These are phyloP conservation scores for Drosophila flavopinicola DNA, from an alignment of 2,888 invertebrate species.

Conservation along the genomic window DNA sequence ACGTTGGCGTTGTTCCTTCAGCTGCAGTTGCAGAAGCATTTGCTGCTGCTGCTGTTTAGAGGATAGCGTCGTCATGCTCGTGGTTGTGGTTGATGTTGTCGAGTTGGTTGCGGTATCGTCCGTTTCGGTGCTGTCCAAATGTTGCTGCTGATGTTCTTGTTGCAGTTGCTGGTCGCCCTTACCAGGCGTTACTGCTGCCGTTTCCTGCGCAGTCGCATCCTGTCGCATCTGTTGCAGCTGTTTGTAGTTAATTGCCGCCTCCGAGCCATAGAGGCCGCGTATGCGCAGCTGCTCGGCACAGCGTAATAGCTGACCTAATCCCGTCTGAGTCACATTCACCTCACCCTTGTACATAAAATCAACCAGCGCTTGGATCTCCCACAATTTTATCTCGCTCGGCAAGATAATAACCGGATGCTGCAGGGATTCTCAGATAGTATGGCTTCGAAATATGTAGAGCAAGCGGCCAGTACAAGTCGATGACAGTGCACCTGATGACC, in stretches of 20 bases:
- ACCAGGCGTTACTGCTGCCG: conserved; percentile 6
- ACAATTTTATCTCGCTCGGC: conserved; percentile 93
- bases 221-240: conserved; percentile 78
- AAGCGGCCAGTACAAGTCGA: conserved; percentile 93
- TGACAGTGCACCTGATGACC: conserved; percentile 93
- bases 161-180: conserved; percentile 14
- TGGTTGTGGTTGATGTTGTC: conserved; percentile 74
- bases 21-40: conserved; percentile 49
- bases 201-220: conserved; percentile 29
- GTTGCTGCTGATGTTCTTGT: conserved; percentile 25
- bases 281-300: conserved; percentile 94
- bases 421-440: conserved; percentile 93
- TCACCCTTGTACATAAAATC: conserved; percentile 97
- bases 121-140: conserved; percentile 69
- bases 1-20: conserved; percentile 39
- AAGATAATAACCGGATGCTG: conserved; percentile 92
- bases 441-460: conserved; percentile 93
- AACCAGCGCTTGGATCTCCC: conserved; percentile 93
- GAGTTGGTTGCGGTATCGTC: conserved; percentile 75
- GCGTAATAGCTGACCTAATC: conserved; percentile 91
- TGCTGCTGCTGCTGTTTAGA: conserved; percentile 62
- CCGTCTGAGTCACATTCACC: conserved; percentile 94
- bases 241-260: conserved; percentile 83
- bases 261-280: conserved; percentile 86
- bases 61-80: conserved; percentile 57